Evolutionary conservation across 2,797 vertebrate species (phyloP).

Genomic region (Avahi laniger): DNA sequence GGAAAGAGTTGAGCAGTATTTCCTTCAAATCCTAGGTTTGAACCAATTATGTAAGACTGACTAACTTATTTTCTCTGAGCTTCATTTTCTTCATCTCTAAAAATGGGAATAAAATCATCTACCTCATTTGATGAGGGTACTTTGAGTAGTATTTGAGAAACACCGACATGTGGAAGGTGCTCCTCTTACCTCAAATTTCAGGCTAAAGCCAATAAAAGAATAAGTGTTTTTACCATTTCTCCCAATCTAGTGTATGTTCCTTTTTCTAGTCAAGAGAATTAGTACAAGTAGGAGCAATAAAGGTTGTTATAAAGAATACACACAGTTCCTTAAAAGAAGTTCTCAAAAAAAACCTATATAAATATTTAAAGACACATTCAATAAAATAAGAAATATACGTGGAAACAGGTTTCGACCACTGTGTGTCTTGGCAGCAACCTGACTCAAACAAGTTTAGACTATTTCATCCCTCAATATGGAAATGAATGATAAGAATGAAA

Average conservation of each 20-base stretch:
- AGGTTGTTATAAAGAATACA: background rate
- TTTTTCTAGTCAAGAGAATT: background rate
- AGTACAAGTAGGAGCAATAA: background rate
- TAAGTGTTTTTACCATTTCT: background rate
- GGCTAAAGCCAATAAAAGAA: background rate
- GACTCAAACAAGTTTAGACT: background rate
- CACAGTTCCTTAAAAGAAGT: background rate
- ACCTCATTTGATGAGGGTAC: background rate
- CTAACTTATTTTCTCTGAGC: background rate
- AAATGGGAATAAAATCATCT: background rate
- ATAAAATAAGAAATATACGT: background rate
- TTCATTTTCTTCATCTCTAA: background rate
- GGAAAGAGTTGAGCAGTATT: background rate
- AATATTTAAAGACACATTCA: background rate
- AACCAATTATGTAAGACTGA: background rate
- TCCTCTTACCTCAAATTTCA: conserved; percentile 8
- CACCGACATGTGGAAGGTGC: background rate
- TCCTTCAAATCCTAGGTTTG: background rate
- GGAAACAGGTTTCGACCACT: background rate
- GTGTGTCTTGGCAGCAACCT: background rate
- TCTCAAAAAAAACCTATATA: background rate
- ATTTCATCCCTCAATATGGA: background rate
- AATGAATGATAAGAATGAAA: background rate
- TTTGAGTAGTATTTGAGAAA: background rate
- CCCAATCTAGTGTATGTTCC: background rate